Percentiles rank a stretch among this genome's conserved stretches.
phyloP scores from a whole-genome alignment of 2,113 vertebrate genomes.

The Sylvietta virens region DNA sequence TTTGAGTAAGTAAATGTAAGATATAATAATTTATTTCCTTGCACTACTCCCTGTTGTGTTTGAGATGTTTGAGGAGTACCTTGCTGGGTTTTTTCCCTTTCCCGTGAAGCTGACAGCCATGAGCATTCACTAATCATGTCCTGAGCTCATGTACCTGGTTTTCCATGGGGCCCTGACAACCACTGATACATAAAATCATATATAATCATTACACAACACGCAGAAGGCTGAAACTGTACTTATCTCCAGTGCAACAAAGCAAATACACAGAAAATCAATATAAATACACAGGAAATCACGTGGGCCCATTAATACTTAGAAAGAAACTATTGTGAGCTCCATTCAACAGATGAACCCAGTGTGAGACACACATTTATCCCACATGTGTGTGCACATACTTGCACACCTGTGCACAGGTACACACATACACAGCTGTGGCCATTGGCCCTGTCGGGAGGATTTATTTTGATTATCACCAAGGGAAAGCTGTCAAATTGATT shows the following conservation, averaged over 20 bases:
- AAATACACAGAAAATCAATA: background rate
- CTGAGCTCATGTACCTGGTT: background rate
- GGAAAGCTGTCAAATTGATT: background rate
- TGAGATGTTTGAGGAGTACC: background rate
- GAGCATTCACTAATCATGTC: background rate
- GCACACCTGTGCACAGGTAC: background rate
- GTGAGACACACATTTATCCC: background rate
- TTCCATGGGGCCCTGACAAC: background rate
- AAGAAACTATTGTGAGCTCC: background rate
- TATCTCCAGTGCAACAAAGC: background rate
- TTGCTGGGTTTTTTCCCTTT: background rate
- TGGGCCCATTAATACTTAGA: background rate
- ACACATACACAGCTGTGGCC: accelerated
- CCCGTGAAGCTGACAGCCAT: background rate
- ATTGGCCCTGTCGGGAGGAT: background rate
- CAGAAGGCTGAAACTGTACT: background rate
- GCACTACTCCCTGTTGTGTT: background rate
- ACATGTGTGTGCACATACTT: accelerated
- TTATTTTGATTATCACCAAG: background rate
- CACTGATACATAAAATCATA: background rate
- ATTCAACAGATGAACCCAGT: background rate
- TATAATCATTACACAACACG: background rate
- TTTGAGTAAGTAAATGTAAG: background rate
- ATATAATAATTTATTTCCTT: background rate
- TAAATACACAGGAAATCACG: background rate